Percentiles rank a stretch among this genome's conserved stretches.
phyloP scores from a whole-genome alignment of 2,797 vertebrate species.

The Myotis planiceps region DNA sequence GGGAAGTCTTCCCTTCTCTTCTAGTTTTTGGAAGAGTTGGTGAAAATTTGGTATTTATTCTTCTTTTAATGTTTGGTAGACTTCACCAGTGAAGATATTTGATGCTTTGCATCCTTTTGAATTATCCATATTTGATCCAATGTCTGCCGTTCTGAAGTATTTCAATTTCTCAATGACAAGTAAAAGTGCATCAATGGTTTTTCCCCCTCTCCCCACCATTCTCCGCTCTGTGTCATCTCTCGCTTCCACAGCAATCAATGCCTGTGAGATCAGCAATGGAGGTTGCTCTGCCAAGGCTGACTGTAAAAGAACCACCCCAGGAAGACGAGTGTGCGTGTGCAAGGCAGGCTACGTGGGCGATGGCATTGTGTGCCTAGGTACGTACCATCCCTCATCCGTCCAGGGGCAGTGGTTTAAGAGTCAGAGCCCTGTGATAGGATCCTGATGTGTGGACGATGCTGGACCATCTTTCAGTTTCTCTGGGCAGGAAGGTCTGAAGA shows the following conservation, averaged over 20 bases:
- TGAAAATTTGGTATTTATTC: background rate
- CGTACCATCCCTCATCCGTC: background rate
- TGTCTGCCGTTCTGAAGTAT: background rate
- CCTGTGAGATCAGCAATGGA: conserved; percentile 89
- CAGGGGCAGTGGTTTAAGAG: rapidly evolving
- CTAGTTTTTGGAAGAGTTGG: background rate
- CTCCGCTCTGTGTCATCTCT: background rate
- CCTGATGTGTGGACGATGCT: background rate
- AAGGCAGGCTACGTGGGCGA: conserved; percentile 89
- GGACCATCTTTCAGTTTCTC: rapidly evolving
- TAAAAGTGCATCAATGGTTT: background rate
- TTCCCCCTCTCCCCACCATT: background rate
- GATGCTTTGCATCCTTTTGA: background rate
- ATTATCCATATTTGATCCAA: background rate
- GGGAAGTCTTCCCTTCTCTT: background rate
- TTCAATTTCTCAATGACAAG: background rate
- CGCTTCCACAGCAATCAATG: conserved; percentile 87
- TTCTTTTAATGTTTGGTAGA: background rate
- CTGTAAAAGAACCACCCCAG: conserved; percentile 92
- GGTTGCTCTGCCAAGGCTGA: conserved; percentile 91
- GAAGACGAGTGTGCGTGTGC: conserved; percentile 90
- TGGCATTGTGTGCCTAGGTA: conserved; percentile 93
- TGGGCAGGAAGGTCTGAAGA: background rate
- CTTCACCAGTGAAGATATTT: background rate
- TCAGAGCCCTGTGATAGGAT: background rate